These are phyloP conservation scores for Cryptomyrus ogoouensis DNA, from an alignment of 2,113 vertebrate species.

Conservation along the genomic window DNA sequence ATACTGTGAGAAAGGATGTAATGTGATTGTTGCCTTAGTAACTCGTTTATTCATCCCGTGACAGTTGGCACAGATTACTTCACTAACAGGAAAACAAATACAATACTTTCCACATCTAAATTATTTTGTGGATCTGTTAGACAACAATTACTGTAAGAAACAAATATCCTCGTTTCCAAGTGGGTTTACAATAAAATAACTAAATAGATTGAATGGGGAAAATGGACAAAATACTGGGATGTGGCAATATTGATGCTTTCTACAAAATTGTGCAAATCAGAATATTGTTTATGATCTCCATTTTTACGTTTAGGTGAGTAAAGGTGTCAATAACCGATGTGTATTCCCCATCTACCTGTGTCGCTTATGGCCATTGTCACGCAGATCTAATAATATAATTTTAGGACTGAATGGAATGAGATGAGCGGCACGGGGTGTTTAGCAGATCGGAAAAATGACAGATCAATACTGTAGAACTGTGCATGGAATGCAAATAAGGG, in stretches of 20 bases:
- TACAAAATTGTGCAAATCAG: neutral
- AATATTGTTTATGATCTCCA: neutral
- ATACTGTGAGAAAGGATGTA: slow-evolving; percentile 81
- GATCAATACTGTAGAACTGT: slow-evolving; percentile 20
- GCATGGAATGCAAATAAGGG: slow-evolving; percentile 16
- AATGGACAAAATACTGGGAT: neutral
- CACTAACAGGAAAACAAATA: slow-evolving; percentile 83
- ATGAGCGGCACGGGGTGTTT: slow-evolving; percentile 19
- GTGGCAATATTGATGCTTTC: neutral
- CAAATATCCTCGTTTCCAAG: slow-evolving; percentile 31
- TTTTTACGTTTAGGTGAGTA: neutral
- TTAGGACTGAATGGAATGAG: neutral
- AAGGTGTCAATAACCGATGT: neutral
- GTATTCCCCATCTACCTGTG: neutral
- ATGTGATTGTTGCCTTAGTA: slow-evolving; percentile 95
- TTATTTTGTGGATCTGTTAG: slow-evolving; percentile 88
- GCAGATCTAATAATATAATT: neutral
- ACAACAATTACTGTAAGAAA: slow-evolving; percentile 79
- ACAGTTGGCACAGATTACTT: slow-evolving; percentile 81
- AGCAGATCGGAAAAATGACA: slow-evolving; percentile 3
- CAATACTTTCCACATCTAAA: slow-evolving; percentile 88
- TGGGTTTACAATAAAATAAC: slow-evolving; percentile 22
- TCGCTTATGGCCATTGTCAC: neutral
- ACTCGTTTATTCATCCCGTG: slow-evolving; percentile 87
- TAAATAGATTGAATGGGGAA: slow-evolving; percentile 1